These are phyloP conservation scores for Chionoecetes opilio DNA, from an alignment of 1,140 invertebrate genomes.

Conservation along the genomic window DNA sequence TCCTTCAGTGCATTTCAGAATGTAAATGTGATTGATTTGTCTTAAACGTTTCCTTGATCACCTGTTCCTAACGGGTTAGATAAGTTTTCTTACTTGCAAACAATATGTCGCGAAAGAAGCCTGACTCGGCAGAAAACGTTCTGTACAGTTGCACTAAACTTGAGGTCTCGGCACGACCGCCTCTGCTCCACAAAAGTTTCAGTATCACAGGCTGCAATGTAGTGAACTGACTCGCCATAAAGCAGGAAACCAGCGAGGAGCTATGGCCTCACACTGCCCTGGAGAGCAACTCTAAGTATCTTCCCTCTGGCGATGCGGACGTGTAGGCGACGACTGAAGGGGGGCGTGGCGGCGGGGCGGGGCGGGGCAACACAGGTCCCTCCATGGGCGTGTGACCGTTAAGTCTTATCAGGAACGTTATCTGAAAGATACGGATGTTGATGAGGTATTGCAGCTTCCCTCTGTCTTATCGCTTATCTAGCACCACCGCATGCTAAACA, in stretches of 20 bases:
- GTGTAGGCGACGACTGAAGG: constrained; percentile 49
- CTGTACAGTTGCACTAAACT: background rate
- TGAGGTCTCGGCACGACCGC: background rate
- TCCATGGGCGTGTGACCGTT: constrained; percentile 75
- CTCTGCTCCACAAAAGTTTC: background rate
- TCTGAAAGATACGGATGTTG: constrained; percentile 77
- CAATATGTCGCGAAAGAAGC: background rate
- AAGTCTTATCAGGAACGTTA: constrained; percentile 71
- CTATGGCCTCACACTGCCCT: constrained; percentile 28
- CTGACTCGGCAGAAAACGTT: background rate
- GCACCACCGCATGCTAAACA: constrained; percentile 53
- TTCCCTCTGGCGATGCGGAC: constrained; percentile 24
- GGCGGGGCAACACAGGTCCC: constrained; percentile 43
- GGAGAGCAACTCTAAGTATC: background rate
- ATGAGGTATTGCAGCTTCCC: constrained; percentile 78
- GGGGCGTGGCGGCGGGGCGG: constrained; percentile 43
- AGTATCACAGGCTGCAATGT: background rate
- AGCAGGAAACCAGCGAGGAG: background rate
- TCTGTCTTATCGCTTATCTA: constrained; percentile 76
- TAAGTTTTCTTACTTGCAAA: background rate
- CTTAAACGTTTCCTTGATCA: background rate
- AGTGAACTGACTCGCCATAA: background rate
- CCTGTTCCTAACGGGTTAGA: background rate
- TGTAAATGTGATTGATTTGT: background rate
- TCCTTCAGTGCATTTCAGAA: background rate